A percentile compares a stretch with the other conserved stretches of the same genome.
Evolutionary conservation across 2,888 invertebrate species (phyloP).

Genomic region (Archaeoteleia sp.): DNA sequence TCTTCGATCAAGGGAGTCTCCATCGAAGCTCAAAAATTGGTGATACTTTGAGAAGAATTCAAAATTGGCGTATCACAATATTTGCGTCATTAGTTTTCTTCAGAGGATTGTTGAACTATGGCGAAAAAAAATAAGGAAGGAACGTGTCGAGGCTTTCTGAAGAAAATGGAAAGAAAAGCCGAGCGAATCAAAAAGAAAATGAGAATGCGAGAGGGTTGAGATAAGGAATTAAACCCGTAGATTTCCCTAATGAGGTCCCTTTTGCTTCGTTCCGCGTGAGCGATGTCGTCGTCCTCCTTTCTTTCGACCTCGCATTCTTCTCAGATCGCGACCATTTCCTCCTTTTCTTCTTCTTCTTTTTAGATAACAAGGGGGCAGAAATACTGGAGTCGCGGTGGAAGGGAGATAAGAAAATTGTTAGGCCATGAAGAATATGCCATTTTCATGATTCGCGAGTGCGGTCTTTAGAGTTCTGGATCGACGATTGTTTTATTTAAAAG

Average conservation of each 20-base stretch:
- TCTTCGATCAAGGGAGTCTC: no score
- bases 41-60: no score
- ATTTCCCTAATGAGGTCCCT: slow-evolving; percentile 64
- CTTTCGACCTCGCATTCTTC: slow-evolving; percentile 38
- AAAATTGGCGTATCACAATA: no score
- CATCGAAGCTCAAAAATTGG: no score
- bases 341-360: slow-evolving; percentile 34
- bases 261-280: slow-evolving; percentile 59
- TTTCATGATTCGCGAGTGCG: slow-evolving; percentile 1
- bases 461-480: not conserved
- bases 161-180: slow-evolving; percentile 30
- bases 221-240: slow-evolving; percentile 63
- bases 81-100: slow-evolving; percentile 2
- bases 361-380: slow-evolving; percentile 39
- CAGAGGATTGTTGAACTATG: not conserved
- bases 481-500: not conserved
- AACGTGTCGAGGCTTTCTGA: slow-evolving; percentile 2
- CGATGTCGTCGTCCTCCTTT: slow-evolving; percentile 53
- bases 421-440: slow-evolving; percentile 27
- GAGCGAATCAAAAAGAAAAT: slow-evolving; percentile 27
- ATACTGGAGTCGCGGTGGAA: not conserved
- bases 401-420: slow-evolving; percentile 19
- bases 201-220: slow-evolving; percentile 46
- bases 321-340: slow-evolving; percentile 27
- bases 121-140: slow-evolving; percentile 22